These are phyloP conservation scores for Manis pentadactyla DNA, from an alignment of 2,797 vertebrate species.

Conservation along the genomic window DNA sequence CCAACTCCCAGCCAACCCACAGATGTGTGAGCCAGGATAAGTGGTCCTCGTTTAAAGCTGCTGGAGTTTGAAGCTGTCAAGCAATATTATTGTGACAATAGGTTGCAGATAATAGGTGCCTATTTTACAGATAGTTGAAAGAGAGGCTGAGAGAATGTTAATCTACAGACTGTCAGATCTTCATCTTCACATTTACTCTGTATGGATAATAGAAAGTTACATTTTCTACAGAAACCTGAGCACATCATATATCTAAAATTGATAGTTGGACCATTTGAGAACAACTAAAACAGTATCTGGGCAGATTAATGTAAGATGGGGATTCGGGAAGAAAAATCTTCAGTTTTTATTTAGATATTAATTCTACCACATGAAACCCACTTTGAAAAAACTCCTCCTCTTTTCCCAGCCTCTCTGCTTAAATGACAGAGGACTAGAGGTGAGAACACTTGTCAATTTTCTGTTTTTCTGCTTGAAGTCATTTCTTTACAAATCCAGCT, in stretches of 20 bases:
- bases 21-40: neutral
- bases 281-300: neutral
- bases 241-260: neutral
- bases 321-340: neutral
- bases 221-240: neutral
- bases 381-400: neutral
- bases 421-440: neutral
- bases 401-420: neutral
- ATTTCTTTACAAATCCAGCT: neutral
- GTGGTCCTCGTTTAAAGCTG: neutral
- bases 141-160: neutral
- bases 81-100: neutral
- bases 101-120: neutral
- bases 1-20: neutral
- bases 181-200: neutral
- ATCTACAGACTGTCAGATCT: neutral
- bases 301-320: neutral
- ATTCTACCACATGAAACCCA: neutral
- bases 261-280: neutral
- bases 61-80: neutral
- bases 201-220: neutral
- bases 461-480: neutral
- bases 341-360: conserved; percentile 10
- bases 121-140: neutral
- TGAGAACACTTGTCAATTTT: neutral